These are phyloP conservation scores for Catagonus wagneri DNA, from an alignment of 2,113 vertebrate species.

Conservation along the genomic window DNA sequence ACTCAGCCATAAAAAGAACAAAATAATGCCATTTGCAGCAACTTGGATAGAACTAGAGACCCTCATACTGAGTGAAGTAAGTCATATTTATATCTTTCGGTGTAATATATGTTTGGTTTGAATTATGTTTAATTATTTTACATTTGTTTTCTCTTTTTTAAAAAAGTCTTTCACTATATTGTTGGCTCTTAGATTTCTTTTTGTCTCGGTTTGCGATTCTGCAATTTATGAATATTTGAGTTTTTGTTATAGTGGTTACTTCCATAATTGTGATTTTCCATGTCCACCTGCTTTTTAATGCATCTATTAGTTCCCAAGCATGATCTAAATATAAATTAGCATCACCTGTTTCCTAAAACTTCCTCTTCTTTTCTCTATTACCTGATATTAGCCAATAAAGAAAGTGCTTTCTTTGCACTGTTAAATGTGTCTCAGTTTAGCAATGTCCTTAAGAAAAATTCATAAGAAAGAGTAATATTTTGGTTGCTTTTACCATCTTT, in stretches of 20 bases:
- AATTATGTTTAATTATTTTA: background rate
- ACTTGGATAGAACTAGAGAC: no score
- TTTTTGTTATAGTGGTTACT: background rate
- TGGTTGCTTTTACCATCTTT: background rate
- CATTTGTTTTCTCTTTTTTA: background rate
- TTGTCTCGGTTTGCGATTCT: background rate
- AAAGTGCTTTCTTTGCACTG: background rate
- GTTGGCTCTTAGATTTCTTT: background rate
- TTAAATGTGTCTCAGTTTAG: background rate
- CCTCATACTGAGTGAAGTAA: no score
- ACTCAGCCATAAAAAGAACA: no score
- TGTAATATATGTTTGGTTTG: background rate
- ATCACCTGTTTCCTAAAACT: background rate
- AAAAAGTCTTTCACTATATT: background rate
- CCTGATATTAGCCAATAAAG: background rate
- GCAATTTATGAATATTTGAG: background rate
- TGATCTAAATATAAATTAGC: slow-evolving; percentile 7
- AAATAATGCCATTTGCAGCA: no score
- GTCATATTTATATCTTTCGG: background rate
- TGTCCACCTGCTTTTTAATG: background rate
- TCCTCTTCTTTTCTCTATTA: background rate
- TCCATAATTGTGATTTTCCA: background rate
- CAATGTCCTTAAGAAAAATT: background rate
- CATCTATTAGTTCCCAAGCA: background rate
- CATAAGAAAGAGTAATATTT: background rate